phyloP scores from a whole-genome alignment of 1,140 invertebrate species.

The Drosophila subpulchrella region DNA sequence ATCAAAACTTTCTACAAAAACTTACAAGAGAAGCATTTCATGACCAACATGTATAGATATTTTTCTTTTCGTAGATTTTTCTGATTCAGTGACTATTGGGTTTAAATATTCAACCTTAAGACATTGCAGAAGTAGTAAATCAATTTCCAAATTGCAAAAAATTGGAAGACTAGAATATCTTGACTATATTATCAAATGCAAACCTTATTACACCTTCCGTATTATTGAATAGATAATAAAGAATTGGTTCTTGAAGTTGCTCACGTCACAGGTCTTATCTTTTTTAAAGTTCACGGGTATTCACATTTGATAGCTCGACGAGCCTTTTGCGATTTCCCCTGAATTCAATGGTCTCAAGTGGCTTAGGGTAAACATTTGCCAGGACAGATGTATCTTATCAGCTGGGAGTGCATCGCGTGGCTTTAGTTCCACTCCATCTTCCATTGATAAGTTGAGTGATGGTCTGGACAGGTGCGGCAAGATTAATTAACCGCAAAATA shows the following conservation, averaged over 20 bases:
- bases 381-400: conserved; percentile 53
- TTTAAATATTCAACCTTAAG: too few species aligned
- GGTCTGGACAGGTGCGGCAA: conserved; percentile 17
- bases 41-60: too few species aligned
- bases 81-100: too few species aligned
- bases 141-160: too few species aligned
- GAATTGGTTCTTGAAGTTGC: neutral
- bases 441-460: conserved; percentile 39
- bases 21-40: too few species aligned
- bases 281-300: neutral
- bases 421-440: conserved; percentile 31
- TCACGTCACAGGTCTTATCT: conserved; percentile 17
- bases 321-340: conserved; percentile 2
- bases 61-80: too few species aligned
- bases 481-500: conserved; percentile 42
- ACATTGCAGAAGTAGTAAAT: too few species aligned
- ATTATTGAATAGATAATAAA: neutral
- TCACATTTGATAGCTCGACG: neutral
- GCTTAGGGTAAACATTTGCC: conserved; percentile 19
- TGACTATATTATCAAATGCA: neutral
- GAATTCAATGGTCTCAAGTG: conserved; percentile 29
- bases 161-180: neutral
- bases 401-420: conserved; percentile 43
- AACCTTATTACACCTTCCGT: neutral
- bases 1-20: too few species aligned